Conservation (phyloP, 2,113 vertebrate species). For the Trichechus manatus region DNA sequence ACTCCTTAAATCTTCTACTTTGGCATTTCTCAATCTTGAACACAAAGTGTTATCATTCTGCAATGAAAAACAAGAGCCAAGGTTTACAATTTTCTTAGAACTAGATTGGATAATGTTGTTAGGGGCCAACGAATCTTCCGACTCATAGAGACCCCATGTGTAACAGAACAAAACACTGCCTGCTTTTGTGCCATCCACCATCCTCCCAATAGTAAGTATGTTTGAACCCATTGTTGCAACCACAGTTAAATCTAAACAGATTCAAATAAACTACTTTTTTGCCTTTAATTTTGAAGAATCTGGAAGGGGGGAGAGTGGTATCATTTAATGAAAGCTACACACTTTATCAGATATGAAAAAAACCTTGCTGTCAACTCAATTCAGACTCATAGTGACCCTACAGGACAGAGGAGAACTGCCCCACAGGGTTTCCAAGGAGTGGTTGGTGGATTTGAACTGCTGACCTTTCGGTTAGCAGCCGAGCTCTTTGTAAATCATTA, state of each 20-base stretch:
- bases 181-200: background rate
- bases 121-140: background rate
- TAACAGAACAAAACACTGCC: background rate
- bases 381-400: too few relatives aligned
- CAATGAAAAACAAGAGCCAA: conserved; percentile 48
- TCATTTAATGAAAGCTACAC: background rate
- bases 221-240: background rate
- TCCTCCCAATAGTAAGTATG: background rate
- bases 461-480: too few relatives aligned
- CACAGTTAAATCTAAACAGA: background rate
- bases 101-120: background rate
- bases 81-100: background rate
- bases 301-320: background rate
- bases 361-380: too few relatives aligned
- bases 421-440: too few relatives aligned
- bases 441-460: too few relatives aligned
- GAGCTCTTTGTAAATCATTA: background rate
- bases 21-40: conserved; percentile 93
- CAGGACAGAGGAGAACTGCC: too few relatives aligned
- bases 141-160: background rate
- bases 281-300: background rate
- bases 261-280: background rate
- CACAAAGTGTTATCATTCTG: conserved; percentile 93
- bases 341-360: background rate
- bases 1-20: conserved; percentile 98